Percentiles rank a stretch among this genome's conserved stretches.
phyloP scores from a whole-genome alignment of 2,797 vertebrate species.

The Meriones psammophilus region DNA sequence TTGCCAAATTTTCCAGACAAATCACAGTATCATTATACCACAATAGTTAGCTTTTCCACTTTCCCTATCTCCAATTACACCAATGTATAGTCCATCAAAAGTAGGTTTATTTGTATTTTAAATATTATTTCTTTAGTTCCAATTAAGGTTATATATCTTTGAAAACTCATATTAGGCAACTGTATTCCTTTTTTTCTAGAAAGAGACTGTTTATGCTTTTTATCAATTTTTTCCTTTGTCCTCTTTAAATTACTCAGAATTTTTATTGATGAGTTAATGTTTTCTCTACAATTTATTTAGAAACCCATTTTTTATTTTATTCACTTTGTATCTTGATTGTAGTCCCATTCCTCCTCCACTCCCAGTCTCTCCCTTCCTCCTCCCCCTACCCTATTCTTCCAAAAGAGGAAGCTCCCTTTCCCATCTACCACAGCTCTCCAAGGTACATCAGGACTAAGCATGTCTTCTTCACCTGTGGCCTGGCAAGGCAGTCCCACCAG shows the following conservation, averaged over 20 bases:
- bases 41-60: background rate
- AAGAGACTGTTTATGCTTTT: background rate
- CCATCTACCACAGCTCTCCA: too few relatives aligned
- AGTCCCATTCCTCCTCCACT: too few relatives aligned
- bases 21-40: background rate
- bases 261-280: conserved; percentile 26
- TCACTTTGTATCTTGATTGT: too few relatives aligned
- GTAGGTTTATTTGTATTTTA: conserved; percentile 37
- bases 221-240: conserved; percentile 1
- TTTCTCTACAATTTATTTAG: background rate
- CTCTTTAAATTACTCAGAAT: conserved; percentile 28
- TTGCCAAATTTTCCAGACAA: conserved; percentile 3
- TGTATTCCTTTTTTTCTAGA: background rate
- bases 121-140: background rate
- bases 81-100: background rate
- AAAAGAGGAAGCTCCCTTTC: too few relatives aligned
- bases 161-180: background rate
- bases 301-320: background rate
- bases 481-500: too few relatives aligned
- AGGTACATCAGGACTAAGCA: too few relatives aligned
- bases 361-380: too few relatives aligned
- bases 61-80: background rate
- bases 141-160: background rate
- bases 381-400: too few relatives aligned
- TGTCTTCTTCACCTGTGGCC: too few relatives aligned